Conservation (phyloP, 1,140 invertebrate species). For the Chrysomallon squamiferum region DNA sequence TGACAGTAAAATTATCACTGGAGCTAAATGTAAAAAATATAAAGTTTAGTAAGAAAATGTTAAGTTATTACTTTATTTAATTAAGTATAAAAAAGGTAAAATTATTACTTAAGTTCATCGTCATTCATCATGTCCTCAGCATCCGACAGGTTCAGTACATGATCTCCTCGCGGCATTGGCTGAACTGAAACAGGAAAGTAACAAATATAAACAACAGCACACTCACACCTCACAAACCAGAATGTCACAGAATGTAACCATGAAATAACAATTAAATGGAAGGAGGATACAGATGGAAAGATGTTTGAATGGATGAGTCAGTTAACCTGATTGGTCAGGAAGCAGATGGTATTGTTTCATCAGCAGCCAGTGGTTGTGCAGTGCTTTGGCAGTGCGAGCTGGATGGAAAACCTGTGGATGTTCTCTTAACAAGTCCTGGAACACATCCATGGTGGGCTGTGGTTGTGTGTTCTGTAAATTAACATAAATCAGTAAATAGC, state of each 20-base stretch:
- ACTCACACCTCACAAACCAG: background rate
- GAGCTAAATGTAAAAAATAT: background rate
- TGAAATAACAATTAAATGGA: background rate
- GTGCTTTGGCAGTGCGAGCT: constrained; percentile 82
- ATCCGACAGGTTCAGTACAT: constrained; percentile 86
- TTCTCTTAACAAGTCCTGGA: constrained; percentile 83
- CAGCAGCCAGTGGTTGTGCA: constrained; percentile 89
- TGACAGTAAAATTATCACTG: too few species aligned
- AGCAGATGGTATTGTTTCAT: constrained; percentile 93
- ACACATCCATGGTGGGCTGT: constrained; percentile 77
- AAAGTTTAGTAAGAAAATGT: background rate
- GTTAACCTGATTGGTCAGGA: constrained; percentile 86
- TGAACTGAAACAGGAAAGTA: constrained; percentile 56
- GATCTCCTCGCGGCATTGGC: constrained; percentile 68
- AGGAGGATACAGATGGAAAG: too few species aligned
- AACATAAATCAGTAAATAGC: too few species aligned
- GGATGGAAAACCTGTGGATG: constrained; percentile 79
- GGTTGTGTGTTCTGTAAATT: constrained; percentile 34
- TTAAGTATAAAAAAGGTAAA: constrained; percentile 4
- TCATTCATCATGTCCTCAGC: constrained; percentile 90
- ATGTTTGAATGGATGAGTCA: too few species aligned
- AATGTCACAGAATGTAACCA: background rate
- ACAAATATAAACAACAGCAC: background rate
- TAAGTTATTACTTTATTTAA: background rate
- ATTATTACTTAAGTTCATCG: constrained; percentile 73